Evolutionary conservation across 2,113 vertebrate genomes (phyloP).

Genomic region (Ammodytes marinus): DNA sequence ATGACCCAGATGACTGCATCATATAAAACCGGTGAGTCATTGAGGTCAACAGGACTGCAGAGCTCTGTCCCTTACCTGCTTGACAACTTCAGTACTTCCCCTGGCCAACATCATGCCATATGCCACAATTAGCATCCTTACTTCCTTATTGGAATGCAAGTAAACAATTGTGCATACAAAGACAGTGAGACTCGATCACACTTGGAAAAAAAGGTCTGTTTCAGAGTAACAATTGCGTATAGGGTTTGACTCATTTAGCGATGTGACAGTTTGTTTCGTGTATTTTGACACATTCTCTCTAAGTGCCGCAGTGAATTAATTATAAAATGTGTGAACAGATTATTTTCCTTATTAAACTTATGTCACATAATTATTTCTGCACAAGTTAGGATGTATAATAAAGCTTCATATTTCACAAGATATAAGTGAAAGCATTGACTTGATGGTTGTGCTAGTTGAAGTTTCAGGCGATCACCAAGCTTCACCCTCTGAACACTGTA

Average conservation of each 20-base stretch:
- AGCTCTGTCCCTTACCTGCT: neutral
- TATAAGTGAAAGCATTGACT: neutral
- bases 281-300: neutral
- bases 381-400: neutral
- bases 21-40: neutral
- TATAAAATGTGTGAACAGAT: neutral
- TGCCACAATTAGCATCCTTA: neutral
- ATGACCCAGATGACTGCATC: neutral
- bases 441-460: neutral
- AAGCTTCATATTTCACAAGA: too few relatives aligned
- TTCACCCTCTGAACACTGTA: neutral
- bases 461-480: neutral
- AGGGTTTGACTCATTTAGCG: constrained; percentile 3
- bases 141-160: neutral
- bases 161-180: constrained; percentile 1
- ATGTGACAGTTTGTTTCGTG: neutral
- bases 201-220: constrained; percentile 1
- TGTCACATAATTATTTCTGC: neutral
- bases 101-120: too few relatives aligned
- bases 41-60: constrained; percentile 11
- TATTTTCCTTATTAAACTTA: neutral
- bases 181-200: neutral
- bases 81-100: neutral
- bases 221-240: neutral
- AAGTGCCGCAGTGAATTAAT: neutral